Conservation (phyloP, 2,888 invertebrate species). For the Troides helena region DNA sequence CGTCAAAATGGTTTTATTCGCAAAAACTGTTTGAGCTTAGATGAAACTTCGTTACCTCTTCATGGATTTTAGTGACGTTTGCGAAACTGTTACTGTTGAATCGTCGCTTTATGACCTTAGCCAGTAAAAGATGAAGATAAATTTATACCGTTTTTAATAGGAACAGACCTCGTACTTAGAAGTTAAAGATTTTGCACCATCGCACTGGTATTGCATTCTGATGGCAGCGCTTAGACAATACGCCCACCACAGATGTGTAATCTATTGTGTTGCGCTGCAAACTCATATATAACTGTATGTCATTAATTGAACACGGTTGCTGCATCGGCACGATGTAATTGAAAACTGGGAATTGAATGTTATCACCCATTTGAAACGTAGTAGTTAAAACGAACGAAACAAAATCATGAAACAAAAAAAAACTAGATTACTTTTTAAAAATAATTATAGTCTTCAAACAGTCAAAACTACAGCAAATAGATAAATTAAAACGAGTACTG, state of each 20-base stretch:
- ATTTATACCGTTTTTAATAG: no score
- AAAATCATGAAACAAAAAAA: no score
- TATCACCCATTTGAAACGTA: background rate
- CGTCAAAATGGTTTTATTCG: no score
- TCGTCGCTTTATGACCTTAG: no score
- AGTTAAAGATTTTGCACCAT: background rate
- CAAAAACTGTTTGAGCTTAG: no score
- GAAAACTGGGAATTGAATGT: background rate
- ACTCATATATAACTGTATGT: constrained; percentile 9
- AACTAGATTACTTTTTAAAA: no score
- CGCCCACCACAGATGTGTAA: constrained; percentile 6
- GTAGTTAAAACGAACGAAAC: background rate
- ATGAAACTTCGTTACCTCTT: background rate
- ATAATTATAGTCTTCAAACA: no score
- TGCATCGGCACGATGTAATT: constrained; percentile 15
- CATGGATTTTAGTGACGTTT: background rate
- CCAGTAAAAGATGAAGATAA: no score
- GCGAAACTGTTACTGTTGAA: background rate
- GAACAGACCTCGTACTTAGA: background rate
- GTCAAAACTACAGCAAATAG: no score
- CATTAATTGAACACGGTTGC: constrained; percentile 8
- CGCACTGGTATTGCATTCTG: constrained; percentile 1
- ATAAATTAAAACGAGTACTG: no score
- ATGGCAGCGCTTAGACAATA: background rate
- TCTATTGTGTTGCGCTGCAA: constrained; percentile 6